Base-by-base conservation (phyloP, 2,113 vertebrate species). In the Cyphomyrus discorhynchus region DNA sequence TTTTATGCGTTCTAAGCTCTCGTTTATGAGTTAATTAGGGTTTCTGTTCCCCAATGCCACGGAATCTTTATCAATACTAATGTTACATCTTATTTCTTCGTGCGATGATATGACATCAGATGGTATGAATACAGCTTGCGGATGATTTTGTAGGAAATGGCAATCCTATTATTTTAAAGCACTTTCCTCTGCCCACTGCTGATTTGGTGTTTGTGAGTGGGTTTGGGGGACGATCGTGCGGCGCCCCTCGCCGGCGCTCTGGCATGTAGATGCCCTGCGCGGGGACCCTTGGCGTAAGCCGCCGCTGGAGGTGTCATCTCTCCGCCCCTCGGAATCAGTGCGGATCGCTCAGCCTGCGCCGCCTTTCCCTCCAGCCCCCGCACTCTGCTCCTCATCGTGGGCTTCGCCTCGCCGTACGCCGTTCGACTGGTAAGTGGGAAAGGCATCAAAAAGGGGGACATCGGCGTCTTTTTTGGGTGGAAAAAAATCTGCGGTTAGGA, bases 261-360 rank as follows among this genome's bases (percentile, higher is more conserved):
- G 39, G 82, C 45, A 19, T 46, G 82, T 21, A 84, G 82, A 84
- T 84, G 82, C 82, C 82, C 52, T 77, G 74, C 35, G 89, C 86
- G 35, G 21, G 50, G 39, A 24, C 39, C 53, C 42, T 42, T 24
- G 52, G 42, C 31, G 77, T 62, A 49, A 58, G 52, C 24, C 35
- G 49, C 21, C n/a, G 89, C 27, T 47, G 89, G 27, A 74, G 19
- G 42, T 47, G 86, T 80, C 66, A 24, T 89, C 87, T 91, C 91
- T 92, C 93, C 92, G 94, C 93, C 95, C 95, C 93, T 93, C 91
- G 24, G n/a, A 35, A 84, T 84, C 92, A 95, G 95, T 95, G 95
- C 95, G 94, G 94, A 94, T 94, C 93, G 92, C 92, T 92, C 93
- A 93, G 94, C 94, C 95, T 94, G 94, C 95, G 94, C 95, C 92